Conservation (phyloP, 1,140 invertebrate genomes). For the Drosophila nebulosa region DNA sequence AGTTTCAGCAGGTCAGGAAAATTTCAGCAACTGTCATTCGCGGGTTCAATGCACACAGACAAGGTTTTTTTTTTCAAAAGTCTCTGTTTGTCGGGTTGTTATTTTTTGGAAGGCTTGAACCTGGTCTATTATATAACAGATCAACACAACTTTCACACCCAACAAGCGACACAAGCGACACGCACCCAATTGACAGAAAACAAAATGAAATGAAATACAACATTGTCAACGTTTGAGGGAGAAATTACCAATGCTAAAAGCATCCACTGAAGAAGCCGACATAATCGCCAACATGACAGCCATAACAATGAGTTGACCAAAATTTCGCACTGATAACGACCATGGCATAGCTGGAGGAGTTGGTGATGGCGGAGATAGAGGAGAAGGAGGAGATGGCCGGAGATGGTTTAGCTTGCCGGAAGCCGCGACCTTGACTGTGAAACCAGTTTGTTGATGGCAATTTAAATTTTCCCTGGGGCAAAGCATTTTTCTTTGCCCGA, state of each 20-base stretch:
- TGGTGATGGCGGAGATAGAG: not conserved
- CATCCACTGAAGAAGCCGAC: slow-evolving; percentile 55
- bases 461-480: slow-evolving; percentile 59
- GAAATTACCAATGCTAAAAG: slow-evolving; percentile 67
- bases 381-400: slow-evolving; percentile 4
- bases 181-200: slow-evolving; percentile 54
- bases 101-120: slow-evolving; percentile 9
- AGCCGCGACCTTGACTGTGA: slow-evolving; percentile 74
- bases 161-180: slow-evolving; percentile 45
- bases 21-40: slow-evolving; percentile 70
- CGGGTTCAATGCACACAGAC: slow-evolving; percentile 70
- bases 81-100: slow-evolving; percentile 9
- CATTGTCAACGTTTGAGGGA: slow-evolving; percentile 22
- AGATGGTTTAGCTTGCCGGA: slow-evolving; percentile 37
- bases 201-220: slow-evolving; percentile 41
- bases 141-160: slow-evolving; percentile 77
- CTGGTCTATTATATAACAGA: slow-evolving; percentile 65
- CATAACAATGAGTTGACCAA: slow-evolving; percentile 10
- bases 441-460: slow-evolving; percentile 56
- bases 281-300: slow-evolving; percentile 48
- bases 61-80: slow-evolving; percentile 15
- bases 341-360: not conserved
- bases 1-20: slow-evolving; percentile 54
- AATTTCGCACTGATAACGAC: slow-evolving; percentile 49
- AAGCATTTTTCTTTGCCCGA: slow-evolving; percentile 50